These are phyloP conservation scores for Rhynchonycteris naso DNA, from an alignment of 2,797 vertebrate genomes.

Conservation along the genomic window DNA sequence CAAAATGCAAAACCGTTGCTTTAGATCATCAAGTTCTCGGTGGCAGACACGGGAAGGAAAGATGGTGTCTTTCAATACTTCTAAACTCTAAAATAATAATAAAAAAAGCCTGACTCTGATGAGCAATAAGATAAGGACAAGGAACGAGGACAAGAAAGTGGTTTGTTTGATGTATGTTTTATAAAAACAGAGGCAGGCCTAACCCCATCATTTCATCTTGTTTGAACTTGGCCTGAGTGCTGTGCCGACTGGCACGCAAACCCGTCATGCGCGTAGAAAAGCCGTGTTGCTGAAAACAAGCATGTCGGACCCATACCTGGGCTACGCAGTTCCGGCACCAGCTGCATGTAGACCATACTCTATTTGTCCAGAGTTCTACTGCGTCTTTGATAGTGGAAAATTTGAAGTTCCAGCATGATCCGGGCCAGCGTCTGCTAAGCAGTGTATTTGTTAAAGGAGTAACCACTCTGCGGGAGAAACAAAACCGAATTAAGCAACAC, in stretches of 20 bases:
- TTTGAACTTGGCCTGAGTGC: background rate
- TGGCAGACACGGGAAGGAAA: conserved; percentile 84
- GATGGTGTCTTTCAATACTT: conserved; percentile 80
- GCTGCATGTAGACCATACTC: conserved; percentile 70
- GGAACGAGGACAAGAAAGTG: background rate
- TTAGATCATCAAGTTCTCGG: conserved; percentile 83
- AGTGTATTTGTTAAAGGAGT: background rate
- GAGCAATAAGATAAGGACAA: conserved; percentile 23
- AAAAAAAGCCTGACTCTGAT: conserved; percentile 45
- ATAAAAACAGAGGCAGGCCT: background rate
- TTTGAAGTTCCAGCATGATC: conserved; percentile 66
- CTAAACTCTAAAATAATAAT: conserved; percentile 82
- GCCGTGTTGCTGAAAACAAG: background rate
- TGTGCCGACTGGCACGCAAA: background rate
- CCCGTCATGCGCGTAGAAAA: background rate
- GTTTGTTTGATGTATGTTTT: conserved; percentile 24
- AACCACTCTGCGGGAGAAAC: conserved; percentile 75
- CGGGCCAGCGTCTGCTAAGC: conserved; percentile 47
- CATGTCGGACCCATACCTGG: conserved; percentile 76
- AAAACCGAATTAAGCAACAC: conserved; percentile 56
- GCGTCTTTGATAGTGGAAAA: conserved; percentile 73
- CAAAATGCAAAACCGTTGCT: conserved; percentile 86
- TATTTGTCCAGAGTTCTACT: conserved; percentile 73
- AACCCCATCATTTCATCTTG: background rate
- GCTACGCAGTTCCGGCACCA: conserved; percentile 81